Base-by-base conservation (phyloP, 1,140 invertebrate genomes). In the Drosophila auraria region DNA sequence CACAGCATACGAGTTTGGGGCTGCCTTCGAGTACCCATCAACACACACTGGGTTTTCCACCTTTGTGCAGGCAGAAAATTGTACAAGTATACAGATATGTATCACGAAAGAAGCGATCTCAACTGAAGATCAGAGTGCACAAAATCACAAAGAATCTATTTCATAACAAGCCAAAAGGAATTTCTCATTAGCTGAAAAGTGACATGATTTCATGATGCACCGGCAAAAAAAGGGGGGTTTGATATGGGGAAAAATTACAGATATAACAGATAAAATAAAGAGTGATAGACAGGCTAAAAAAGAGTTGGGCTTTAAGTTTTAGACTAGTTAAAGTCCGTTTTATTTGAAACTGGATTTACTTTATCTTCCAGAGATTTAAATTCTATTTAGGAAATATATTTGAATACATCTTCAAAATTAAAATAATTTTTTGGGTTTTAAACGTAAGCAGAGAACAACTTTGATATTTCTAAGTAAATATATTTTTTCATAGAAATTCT, bases 1-100 rank as follows among this genome's bases (percentile, higher is more conserved):
- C 74, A 54, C 54, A 57, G 36, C 50, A 74, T 78, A 72, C 61
- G 63, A 70, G 63, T 71, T 80, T 80, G 45, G 53, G 25, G 57
- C 30, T 58, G 47, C 36, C 42, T 17, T 61, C 73, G 71, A 84
- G 82, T 81, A 83, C 70, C 71, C 77, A 81, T 57, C 54, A 57
- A 40, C 54, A 74, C 66, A 68, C 66, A 68, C 68, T 81, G 69
- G 57, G 77, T 68, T 84, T 89, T 89, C 84, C 84, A 89, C 83
- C 83, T 87, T 75, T 87, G 77, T 76, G 78, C 62, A 50, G 53
- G 60, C 30, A 36, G 15, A 72, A 71, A 66, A 47, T 36, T 12
- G 57, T 78, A 81, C 80, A 54, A 79, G 58, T 56, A 54, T 14
- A 62, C 36, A 57, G 54, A 57, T 57, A 6, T 40, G 36, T 57